Evolutionary conservation across 2,888 invertebrate species (phyloP).

Genomic region (Monopis laevigella): DNA sequence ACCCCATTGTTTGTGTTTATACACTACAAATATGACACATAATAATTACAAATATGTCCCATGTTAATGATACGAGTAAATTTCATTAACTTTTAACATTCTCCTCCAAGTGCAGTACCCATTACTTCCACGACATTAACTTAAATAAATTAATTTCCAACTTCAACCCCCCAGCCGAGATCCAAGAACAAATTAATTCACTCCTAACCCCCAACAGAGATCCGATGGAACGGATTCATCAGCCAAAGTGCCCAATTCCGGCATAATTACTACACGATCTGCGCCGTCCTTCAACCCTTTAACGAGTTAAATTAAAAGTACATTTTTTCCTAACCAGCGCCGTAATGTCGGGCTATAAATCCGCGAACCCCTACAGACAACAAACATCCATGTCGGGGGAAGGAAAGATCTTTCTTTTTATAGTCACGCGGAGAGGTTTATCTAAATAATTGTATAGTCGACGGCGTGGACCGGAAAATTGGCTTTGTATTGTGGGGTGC

Average conservation of each 20-base stretch:
- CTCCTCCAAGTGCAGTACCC: too few species aligned
- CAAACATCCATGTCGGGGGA: constrained; percentile 49
- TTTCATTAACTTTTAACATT: too few species aligned
- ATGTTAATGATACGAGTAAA: too few species aligned
- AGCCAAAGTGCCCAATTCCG: constrained; percentile 65
- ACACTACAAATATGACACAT: too few species aligned
- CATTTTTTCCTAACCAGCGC: constrained; percentile 63
- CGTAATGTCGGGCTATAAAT: constrained; percentile 60
- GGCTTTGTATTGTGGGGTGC: constrained; percentile 36
- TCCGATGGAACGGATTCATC: constrained; percentile 58
- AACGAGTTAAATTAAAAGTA: constrained; percentile 69
- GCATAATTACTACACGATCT: constrained; percentile 65
- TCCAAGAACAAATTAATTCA: constrained; percentile 40
- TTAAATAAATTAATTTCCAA: not conserved
- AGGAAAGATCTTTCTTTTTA: constrained; percentile 66
- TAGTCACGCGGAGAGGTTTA: constrained; percentile 66
- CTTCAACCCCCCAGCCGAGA: not conserved
- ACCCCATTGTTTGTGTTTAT: too few species aligned
- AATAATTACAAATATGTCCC: too few species aligned
- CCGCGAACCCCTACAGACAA: constrained; percentile 65
- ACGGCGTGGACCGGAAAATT: constrained; percentile 66
- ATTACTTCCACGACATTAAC: not conserved
- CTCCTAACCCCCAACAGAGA: constrained; percentile 50
- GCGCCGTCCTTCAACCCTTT: constrained; percentile 65
- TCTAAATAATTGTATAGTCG: constrained; percentile 66